These are phyloP conservation scores for Cataglyphis hispanica DNA, from an alignment of 1,140 invertebrate genomes.

Conservation along the genomic window DNA sequence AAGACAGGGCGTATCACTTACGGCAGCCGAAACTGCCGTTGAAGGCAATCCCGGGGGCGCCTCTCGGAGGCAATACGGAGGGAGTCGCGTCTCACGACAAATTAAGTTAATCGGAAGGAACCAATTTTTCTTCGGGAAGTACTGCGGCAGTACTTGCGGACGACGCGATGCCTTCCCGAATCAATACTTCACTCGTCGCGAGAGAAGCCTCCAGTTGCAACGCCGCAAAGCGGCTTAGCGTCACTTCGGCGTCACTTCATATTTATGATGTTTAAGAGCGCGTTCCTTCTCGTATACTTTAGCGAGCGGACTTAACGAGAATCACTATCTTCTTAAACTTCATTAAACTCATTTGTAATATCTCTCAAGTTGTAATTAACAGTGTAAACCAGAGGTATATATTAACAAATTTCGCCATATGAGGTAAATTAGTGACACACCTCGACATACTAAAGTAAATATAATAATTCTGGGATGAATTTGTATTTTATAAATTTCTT, in stretches of 20 bases:
- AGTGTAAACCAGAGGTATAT: not conserved
- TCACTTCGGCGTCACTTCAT: slow-evolving; percentile 4
- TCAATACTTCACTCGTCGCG: slow-evolving; percentile 58
- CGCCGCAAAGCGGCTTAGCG: slow-evolving; percentile 45
- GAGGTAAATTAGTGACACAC: not conserved
- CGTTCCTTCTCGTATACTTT: not conserved
- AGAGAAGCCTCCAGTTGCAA: slow-evolving; percentile 3
- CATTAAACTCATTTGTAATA: not conserved
- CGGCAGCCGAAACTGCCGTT: slow-evolving; percentile 21
- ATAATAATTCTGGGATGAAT: too few species aligned
- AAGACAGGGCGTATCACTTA: slow-evolving; percentile 33
- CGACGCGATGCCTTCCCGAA: slow-evolving; percentile 61
- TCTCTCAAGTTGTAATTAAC: slow-evolving; percentile 28
- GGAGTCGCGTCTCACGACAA: slow-evolving; percentile 49
- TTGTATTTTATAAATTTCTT: too few species aligned
- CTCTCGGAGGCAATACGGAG: slow-evolving; percentile 33
- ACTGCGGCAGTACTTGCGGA: slow-evolving; percentile 41
- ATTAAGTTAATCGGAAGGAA: slow-evolving; percentile 73
- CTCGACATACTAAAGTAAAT: too few species aligned
- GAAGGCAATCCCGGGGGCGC: slow-evolving; percentile 46
- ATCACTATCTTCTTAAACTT: slow-evolving; percentile 26
- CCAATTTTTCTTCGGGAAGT: slow-evolving; percentile 64
- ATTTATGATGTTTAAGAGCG: slow-evolving; percentile 34
- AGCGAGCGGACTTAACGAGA: slow-evolving; percentile 4
- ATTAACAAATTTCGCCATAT: not conserved